These are phyloP conservation scores for Ylistrum balloti DNA, from an alignment of 1,140 invertebrate species.

Conservation along the genomic window DNA sequence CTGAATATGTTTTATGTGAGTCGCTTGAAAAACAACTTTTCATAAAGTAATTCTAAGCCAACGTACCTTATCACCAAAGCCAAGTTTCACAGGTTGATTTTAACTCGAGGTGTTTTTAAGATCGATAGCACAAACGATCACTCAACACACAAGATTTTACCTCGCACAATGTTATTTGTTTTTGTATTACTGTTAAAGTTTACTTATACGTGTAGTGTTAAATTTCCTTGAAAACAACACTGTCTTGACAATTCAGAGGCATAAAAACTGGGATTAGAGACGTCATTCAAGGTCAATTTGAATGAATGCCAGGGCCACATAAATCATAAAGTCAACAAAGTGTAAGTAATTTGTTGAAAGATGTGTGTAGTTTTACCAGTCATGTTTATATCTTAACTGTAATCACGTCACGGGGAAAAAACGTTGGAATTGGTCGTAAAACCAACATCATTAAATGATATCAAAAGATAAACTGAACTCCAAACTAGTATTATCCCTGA, in stretches of 20 bases:
- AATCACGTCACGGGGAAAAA: neutral
- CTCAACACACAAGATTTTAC: neutral
- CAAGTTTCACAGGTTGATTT: no score
- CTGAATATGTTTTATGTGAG: no score
- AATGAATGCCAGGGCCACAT: neutral
- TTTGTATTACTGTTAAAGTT: neutral
- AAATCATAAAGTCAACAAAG: neutral
- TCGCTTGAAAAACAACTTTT: no score
- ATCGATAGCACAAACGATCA: no score
- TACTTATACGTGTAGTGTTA: neutral
- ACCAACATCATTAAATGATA: neutral
- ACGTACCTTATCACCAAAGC: no score
- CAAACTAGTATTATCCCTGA: neutral
- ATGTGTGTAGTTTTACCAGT: neutral
- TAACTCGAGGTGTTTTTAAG: no score
- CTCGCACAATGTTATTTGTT: neutral
- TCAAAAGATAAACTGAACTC: neutral
- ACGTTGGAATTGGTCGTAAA: neutral
- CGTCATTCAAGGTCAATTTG: neutral
- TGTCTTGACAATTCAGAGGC: no score
- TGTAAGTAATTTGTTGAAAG: constrained; percentile 18
- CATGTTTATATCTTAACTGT: neutral
- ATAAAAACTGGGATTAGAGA: no score
- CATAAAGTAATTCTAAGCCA: no score
- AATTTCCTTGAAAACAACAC: neutral